phyloP scores from a whole-genome alignment of 1,140 invertebrate species.

The Drosophila nigromelanica region DNA sequence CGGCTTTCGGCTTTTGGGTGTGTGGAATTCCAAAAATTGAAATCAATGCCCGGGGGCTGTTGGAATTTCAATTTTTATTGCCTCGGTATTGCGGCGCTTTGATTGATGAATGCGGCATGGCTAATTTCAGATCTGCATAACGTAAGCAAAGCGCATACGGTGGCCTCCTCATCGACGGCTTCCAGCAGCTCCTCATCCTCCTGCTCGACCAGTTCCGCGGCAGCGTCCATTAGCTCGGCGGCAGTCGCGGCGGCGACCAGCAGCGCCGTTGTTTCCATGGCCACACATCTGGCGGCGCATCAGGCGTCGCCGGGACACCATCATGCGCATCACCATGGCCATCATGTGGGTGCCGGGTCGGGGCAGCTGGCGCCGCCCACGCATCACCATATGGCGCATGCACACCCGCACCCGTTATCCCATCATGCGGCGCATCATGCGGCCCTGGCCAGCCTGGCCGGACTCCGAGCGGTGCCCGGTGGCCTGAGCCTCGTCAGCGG shows the following conservation, averaged over 20 bases:
- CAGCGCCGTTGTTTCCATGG: conserved; percentile 63
- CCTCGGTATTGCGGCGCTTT: conserved; percentile 42
- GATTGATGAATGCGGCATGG: conserved; percentile 70
- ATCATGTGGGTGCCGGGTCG: conserved; percentile 44
- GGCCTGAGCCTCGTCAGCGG: conserved; percentile 69
- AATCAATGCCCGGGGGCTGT: conserved; percentile 43
- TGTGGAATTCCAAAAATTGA: conserved; percentile 40
- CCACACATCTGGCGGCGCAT: conserved; percentile 64
- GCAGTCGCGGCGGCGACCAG: conserved; percentile 51
- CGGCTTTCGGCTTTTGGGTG: neutral
- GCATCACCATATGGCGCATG: conserved; percentile 68
- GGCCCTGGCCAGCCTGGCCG: conserved; percentile 71
- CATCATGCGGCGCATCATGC: conserved; percentile 74
- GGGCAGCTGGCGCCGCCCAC: conserved; percentile 46
- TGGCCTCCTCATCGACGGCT: conserved; percentile 67
- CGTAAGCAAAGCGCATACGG: conserved; percentile 65
- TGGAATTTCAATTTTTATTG: conserved; percentile 63
- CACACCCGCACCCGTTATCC: conserved; percentile 66
- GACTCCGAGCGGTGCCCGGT: conserved; percentile 64
- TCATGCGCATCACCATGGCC: conserved; percentile 62
- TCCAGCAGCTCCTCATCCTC: conserved; percentile 68
- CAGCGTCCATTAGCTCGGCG: conserved; percentile 65
- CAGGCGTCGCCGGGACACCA: conserved; percentile 48
- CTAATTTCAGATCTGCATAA: conserved; percentile 69
- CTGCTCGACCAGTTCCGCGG: conserved; percentile 67